Conservation (phyloP, 2,797 vertebrate genomes). For the Amazona finschi region DNA sequence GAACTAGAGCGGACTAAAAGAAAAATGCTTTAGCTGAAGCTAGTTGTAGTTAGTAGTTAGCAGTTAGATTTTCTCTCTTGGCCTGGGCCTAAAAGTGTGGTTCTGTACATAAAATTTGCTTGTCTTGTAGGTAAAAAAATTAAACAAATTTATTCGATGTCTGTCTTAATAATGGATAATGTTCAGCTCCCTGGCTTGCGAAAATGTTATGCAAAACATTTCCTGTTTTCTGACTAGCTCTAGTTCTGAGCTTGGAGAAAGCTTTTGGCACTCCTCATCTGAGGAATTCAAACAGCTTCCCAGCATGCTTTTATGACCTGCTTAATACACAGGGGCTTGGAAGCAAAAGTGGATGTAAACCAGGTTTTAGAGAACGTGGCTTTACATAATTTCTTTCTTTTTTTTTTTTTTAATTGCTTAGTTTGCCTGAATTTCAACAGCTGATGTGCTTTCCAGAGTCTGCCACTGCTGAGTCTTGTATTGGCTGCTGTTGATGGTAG, state of each 20-base stretch:
- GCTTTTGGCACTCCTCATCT: constrained; percentile 30
- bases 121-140: background rate
- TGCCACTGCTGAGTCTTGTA: background rate
- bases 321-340: constrained; percentile 24
- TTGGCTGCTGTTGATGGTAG: background rate
- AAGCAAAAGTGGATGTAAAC: constrained; percentile 18
- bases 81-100: background rate
- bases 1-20: background rate
- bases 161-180: background rate
- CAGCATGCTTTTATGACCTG: constrained; percentile 26
- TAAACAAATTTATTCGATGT: background rate
- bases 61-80: background rate
- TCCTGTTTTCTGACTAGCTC: constrained; percentile 53
- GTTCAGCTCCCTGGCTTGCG: constrained; percentile 24
- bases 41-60: background rate
- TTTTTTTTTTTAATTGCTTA: background rate
- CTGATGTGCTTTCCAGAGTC: background rate
- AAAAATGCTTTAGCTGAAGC: background rate
- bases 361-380: background rate
- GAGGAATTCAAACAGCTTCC: constrained; percentile 27
- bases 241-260: constrained; percentile 34
- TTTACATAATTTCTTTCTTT: background rate
- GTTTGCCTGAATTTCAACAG: background rate
- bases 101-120: background rate
- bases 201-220: constrained; percentile 35